Conservation (phyloP, 2,113 vertebrate species). For the Etheostoma spectabile region DNA sequence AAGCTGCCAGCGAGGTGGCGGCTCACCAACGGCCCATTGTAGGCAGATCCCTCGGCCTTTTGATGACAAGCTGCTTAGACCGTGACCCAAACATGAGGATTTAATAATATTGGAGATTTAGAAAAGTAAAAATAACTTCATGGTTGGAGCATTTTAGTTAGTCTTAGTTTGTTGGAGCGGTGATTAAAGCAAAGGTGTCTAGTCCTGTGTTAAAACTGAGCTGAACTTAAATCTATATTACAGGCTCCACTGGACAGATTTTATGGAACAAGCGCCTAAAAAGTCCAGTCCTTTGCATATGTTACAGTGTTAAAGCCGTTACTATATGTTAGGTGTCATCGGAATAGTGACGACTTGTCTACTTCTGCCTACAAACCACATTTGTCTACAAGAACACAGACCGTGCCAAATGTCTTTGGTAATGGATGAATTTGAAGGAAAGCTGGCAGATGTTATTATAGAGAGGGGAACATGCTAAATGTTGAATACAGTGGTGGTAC, state of each 20-base stretch:
- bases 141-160: not conserved
- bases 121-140: not conserved
- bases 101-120: not conserved
- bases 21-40: not conserved
- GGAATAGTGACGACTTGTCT: not conserved
- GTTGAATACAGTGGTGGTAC: not conserved
- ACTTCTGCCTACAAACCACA: not conserved
- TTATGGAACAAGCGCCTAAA: not conserved
- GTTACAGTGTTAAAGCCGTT: not conserved
- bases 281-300: not conserved
- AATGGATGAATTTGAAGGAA: not conserved
- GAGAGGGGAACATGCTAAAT: not conserved
- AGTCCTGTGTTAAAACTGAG: not conserved
- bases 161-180: too few species aligned
- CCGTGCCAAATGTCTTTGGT: not conserved
- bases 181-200: not conserved
- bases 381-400: not conserved
- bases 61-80: not conserved
- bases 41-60: not conserved
- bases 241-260: not conserved
- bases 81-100: not conserved
- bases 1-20: too few species aligned
- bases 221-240: not conserved
- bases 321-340: not conserved
- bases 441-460: not conserved